Conservation (phyloP, 2,113 vertebrate genomes). For the Chlorodrepanis virens region DNA sequence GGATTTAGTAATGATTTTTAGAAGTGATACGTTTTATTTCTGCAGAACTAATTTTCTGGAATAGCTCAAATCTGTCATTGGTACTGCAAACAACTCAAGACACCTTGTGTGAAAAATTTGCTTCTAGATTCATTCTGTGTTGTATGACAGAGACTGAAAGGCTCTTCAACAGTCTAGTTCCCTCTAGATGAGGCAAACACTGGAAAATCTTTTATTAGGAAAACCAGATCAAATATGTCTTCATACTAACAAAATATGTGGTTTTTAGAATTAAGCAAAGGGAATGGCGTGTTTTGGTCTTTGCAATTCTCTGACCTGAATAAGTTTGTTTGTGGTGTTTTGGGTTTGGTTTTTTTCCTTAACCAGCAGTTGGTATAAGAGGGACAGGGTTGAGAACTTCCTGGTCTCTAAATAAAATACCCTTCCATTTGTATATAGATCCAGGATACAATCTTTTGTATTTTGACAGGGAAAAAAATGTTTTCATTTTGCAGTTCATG, state of each 20-base stretch:
- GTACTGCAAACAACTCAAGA: neutral
- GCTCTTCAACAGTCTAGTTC: neutral
- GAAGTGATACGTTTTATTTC: neutral
- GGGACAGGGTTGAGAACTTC: neutral
- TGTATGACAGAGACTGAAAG: neutral
- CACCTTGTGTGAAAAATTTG: neutral
- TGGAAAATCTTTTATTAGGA: neutral
- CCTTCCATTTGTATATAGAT: neutral
- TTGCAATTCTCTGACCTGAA: neutral
- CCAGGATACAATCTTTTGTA: neutral
- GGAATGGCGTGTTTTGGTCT: neutral
- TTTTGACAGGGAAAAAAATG: neutral
- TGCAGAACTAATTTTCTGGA: neutral
- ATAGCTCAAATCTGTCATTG: neutral
- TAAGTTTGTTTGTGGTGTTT: neutral
- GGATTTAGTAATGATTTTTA: neutral
- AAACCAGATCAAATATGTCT: neutral
- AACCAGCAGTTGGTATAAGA: neutral
- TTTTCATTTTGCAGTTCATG: neutral
- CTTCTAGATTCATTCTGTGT: fast-evolving
- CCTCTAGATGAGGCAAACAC: neutral
- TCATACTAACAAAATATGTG: neutral
- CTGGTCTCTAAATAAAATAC: neutral
- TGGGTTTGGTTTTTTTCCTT: neutral
- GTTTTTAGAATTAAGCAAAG: neutral